Base-by-base conservation (phyloP, 2,797 vertebrate genomes). In the Australoheros facetus region DNA sequence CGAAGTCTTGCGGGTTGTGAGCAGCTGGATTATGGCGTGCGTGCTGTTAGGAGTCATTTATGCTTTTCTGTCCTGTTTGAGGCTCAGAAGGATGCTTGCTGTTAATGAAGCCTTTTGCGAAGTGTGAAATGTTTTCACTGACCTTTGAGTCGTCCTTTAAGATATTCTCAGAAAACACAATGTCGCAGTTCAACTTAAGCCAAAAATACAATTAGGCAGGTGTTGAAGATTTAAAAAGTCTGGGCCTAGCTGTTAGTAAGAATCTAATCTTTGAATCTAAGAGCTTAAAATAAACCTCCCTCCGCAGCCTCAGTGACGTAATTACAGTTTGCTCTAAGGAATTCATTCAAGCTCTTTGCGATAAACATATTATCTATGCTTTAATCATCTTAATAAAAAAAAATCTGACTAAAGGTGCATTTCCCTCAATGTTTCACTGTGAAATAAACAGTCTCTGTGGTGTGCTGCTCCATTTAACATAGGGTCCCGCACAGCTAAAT, bases 401-500 rank as follows among this genome's bases (percentile, higher is more conserved):
- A 32, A 34, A 34, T 78, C 4, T 11, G 12, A 23, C 71, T 17
- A 56, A 75, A 85, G 56, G 59, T 74, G 71, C 57, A 12, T 72
- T 75, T 71, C 54, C 34, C 48, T 76, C 32, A 16, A 8, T 10
- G 48, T 53, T 62, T 79, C 51, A 56, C 57, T 78, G 72, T 66
- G 62, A 75, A 88, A 76, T 58, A 62, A 85, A 82, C 62, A 57
- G 42, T 54, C 57, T 51, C 39, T 21, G 54, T 34, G 76, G 64
- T 19, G 39, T n/a, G 71, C 56, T 60, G 86, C 70, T 88, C 81
- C 75, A 73, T 88, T 87, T 86, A 88, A 83, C 87, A 79, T 73
- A 82, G 77, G 87, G 86, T 86, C 87, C 83, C 79, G 79, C 79
- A 37, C 71, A 45, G 89, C 91, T 91, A 91, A 93, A 92, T 91